Evolutionary conservation across 2,888 invertebrate species (phyloP).

Genomic region (Coenonympha glycerion): DNA sequence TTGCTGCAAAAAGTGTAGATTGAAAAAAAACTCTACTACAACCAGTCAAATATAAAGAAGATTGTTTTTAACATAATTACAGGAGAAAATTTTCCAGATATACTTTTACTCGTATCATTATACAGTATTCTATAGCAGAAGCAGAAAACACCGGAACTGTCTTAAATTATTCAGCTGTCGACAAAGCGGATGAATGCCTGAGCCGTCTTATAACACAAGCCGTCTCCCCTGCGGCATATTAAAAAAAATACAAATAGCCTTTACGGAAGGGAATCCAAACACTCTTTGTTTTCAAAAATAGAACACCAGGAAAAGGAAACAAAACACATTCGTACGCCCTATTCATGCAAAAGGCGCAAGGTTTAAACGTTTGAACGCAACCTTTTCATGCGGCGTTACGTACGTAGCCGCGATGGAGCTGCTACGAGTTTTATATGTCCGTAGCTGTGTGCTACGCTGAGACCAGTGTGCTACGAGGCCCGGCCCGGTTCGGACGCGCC

Average conservation of each 20-base stretch:
- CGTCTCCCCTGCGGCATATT: constrained; percentile 23
- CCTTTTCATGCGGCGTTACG: constrained; percentile 58
- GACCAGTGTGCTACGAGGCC: constrained; percentile 54
- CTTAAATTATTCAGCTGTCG: constrained; percentile 16
- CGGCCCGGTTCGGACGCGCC: constrained; percentile 44
- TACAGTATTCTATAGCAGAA: background rate
- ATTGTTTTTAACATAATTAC: too few species aligned
- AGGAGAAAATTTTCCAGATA: too few species aligned
- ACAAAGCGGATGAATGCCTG: constrained; percentile 17
- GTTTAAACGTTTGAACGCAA: constrained; percentile 63
- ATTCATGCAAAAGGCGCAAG: constrained; percentile 65
- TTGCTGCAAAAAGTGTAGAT: too few species aligned
- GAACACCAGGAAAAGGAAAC: constrained; percentile 51
- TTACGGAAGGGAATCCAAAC: constrained; percentile 48
- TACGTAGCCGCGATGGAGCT: constrained; percentile 35
- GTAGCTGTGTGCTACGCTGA: constrained; percentile 48
- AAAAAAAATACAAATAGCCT: constrained; percentile 24
- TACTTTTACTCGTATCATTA: too few species aligned
- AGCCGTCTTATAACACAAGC: constrained; percentile 19
- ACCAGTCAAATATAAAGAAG: too few species aligned
- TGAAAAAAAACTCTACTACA: too few species aligned
- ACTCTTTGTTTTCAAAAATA: constrained; percentile 57
- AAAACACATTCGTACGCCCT: constrained; percentile 62
- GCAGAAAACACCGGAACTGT: background rate
- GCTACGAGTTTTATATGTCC: too few species aligned